Base-by-base conservation (phyloP, 2,888 invertebrate genomes). In the Ceraclea dissimilis region DNA sequence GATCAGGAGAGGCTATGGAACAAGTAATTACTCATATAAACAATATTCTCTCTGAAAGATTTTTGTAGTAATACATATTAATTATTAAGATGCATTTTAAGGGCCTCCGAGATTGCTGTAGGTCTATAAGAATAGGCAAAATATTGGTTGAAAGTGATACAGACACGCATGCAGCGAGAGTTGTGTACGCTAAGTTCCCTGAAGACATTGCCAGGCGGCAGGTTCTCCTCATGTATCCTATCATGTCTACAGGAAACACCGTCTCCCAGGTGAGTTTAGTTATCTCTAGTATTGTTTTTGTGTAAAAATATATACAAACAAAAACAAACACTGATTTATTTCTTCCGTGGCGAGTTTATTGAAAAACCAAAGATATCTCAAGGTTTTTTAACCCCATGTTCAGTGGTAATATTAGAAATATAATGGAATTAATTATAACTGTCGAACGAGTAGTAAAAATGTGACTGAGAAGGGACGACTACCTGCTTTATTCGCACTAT, bases 201-300 rank as follows among this genome's bases (percentile, higher is more conserved):
- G 94, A 95, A 63, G 98, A 98, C 70, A 94, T 99, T 62, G 81
- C 89, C 0, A 81, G 85, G 52, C 79, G 98, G 64, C 86, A 86
- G 67, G 94, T 98, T 43, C 78, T 99, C 47, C 80, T 99, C 2
- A 95, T 99, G 93, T 99, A 99, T 74, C 98, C 98, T 10, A 98
- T 98, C 56, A 95, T 99, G 93, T 94, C 95, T 61, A 95, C 96
- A 0, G 98, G 99, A 1, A 97, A 96, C 70, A 98, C 98, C 48
- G 95, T 98, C 5, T 86, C 85, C 65, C 85, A 87, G 75, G 81
- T 80, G 59, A 54, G 26, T 10, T n/a, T n/a, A n/a, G n/a, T n/a
- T n/a, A n/a, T n/a, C n/a, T n/a, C n/a, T n/a, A n/a, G n/a, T n/a
- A n/a, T n/a, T n/a, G 4, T 50, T 16, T 22, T 31, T n/a, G n/a